These are phyloP conservation scores for Clistopyga incitator DNA, from an alignment of 2,888 invertebrate species.

Conservation along the genomic window DNA sequence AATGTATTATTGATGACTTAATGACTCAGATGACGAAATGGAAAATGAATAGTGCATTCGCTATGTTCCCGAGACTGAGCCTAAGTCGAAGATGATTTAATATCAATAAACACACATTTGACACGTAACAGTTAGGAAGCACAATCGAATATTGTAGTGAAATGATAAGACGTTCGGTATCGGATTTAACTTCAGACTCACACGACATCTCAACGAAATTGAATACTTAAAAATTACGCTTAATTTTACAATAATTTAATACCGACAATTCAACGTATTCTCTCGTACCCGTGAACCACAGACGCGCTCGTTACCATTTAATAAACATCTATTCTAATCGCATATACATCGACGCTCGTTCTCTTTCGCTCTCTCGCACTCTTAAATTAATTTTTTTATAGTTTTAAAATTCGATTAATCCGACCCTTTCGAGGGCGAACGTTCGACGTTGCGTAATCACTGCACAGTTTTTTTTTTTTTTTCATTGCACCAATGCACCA, in stretches of 20 bases:
- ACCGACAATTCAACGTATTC: conserved; percentile 43
- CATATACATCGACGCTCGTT: conserved; percentile 28
- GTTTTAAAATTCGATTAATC: conserved; percentile 59
- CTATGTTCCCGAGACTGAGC: not conserved
- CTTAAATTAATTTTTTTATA: conserved; percentile 63
- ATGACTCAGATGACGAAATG: not conserved
- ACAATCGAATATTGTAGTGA: conserved; percentile 48
- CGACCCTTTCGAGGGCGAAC: conserved; percentile 35
- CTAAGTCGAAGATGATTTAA: conserved; percentile 29
- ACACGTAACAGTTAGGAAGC: conserved; percentile 45
- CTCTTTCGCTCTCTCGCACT: conserved; percentile 44
- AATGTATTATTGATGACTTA: not conserved
- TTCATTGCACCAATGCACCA: conserved; percentile 60
- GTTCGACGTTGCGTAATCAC: conserved; percentile 51
- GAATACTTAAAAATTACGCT: conserved; percentile 44
- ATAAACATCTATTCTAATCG: conserved; percentile 55
- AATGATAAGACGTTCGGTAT: conserved; percentile 44
- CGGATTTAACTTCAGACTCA: conserved; percentile 50
- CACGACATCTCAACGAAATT: conserved; percentile 31
- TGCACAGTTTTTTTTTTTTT: conserved; percentile 50
- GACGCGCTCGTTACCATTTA: conserved; percentile 41
- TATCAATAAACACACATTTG: conserved; percentile 45
- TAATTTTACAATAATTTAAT: conserved; percentile 54
- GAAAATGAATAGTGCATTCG: not conserved
- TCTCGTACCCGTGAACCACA: conserved; percentile 25